phyloP scores from a whole-genome alignment of 2,797 vertebrate species.

The Xerus rutilus region DNA sequence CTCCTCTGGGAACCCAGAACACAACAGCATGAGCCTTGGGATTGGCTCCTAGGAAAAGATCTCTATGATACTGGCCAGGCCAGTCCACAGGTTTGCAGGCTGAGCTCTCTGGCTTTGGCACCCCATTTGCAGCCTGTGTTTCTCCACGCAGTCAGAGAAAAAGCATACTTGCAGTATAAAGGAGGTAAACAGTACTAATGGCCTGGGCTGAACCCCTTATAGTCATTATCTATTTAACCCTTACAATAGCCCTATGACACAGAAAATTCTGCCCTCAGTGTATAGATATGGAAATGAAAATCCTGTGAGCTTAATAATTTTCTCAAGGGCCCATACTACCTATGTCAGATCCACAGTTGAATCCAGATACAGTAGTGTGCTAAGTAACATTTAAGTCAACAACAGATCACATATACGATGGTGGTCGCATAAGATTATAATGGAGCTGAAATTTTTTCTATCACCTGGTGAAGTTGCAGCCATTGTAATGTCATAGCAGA shows the following conservation, averaged over 20 bases:
- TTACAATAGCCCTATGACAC: neutral
- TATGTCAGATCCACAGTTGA: neutral
- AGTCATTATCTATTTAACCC: neutral
- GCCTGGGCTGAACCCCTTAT: neutral
- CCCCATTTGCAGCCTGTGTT: neutral
- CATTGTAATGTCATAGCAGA: neutral
- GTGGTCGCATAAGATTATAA: neutral
- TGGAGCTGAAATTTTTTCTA: neutral
- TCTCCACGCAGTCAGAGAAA: neutral
- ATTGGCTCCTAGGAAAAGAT: neutral
- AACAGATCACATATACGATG: neutral
- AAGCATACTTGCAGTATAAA: neutral
- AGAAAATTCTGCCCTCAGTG: neutral
- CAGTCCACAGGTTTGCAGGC: neutral
- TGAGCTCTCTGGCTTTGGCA: neutral
- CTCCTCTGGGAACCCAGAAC: slow-evolving; percentile 46
- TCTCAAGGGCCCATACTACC: neutral
- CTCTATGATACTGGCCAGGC: neutral
- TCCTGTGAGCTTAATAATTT: neutral
- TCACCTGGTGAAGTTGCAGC: neutral
- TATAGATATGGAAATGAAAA: slow-evolving; percentile 3
- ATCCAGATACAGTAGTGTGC: neutral
- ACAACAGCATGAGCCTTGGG: neutral
- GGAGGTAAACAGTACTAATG: neutral
- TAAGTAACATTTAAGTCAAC: neutral